Conservation (phyloP, 2,797 vertebrate species). For the Darevskia nairensis region DNA sequence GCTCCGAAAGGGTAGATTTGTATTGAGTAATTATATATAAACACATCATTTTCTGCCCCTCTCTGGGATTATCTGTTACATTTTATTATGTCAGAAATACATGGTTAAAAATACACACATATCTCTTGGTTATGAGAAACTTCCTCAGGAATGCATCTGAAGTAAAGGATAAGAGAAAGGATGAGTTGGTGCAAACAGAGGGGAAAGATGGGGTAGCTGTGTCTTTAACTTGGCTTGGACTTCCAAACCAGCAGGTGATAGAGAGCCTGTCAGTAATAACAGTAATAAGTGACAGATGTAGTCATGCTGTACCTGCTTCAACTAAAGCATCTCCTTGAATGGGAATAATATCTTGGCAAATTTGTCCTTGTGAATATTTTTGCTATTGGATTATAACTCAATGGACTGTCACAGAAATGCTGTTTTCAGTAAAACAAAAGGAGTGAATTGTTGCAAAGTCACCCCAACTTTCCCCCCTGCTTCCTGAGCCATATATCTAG, state of each 20-base stretch:
- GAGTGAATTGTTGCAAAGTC: constrained; percentile 24
- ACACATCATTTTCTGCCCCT: background rate
- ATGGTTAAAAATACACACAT: background rate
- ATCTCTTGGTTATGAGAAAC: background rate
- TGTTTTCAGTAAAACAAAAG: constrained; percentile 52
- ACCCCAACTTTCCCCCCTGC: background rate
- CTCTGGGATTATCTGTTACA: background rate
- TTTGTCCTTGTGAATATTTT: constrained; percentile 40
- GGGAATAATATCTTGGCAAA: constrained; percentile 12
- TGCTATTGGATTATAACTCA: constrained; percentile 12
- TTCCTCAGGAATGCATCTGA: background rate
- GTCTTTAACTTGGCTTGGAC: background rate
- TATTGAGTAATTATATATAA: background rate
- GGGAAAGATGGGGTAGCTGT: background rate
- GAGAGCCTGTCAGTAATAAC: constrained; percentile 35
- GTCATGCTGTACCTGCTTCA: constrained; percentile 51
- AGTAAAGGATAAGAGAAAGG: background rate
- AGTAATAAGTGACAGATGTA: constrained; percentile 22
- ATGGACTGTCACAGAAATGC: constrained; percentile 35
- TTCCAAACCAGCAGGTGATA: background rate
- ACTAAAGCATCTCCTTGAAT: constrained; percentile 18
- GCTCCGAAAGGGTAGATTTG: background rate
- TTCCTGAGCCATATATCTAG: constrained; percentile 9
- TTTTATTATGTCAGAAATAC: background rate
- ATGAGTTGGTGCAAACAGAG: background rate